Evolutionary conservation across 2,113 vertebrate species (phyloP).

Genomic region (Cynocephalus volans): DNA sequence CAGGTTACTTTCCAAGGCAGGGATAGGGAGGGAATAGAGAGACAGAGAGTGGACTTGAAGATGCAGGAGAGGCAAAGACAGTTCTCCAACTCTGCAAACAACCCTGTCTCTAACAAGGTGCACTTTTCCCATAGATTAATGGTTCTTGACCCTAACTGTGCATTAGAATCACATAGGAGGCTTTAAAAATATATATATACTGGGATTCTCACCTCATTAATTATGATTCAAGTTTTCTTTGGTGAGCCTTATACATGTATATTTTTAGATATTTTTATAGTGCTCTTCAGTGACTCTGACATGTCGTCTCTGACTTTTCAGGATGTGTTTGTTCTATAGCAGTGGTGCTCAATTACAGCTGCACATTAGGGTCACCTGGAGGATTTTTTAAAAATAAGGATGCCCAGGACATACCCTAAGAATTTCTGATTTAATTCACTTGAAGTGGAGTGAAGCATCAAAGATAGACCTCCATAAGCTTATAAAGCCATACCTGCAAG

Average conservation of each 20-base stretch:
- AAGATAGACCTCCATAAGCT: not conserved
- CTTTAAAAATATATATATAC: not conserved
- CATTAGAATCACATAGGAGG: not conserved
- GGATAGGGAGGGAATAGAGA: not conserved
- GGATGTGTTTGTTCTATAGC: not conserved
- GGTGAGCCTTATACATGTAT: not conserved
- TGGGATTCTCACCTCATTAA: not conserved
- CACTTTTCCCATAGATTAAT: accelerated
- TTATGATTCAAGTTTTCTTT: not conserved
- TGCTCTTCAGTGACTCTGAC: not conserved
- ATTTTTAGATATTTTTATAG: not conserved
- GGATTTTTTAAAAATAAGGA: not conserved
- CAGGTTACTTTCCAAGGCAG: not conserved
- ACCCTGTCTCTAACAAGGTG: not conserved
- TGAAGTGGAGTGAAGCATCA: not conserved
- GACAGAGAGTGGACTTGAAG: not conserved
- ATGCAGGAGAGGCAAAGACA: accelerated
- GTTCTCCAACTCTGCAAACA: too few relatives aligned
- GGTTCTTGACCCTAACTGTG: not conserved
- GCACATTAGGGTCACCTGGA: not conserved
- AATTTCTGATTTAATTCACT: constrained; percentile 24
- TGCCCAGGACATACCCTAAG: not conserved
- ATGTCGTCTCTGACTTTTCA: not conserved
- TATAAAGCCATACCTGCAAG: not conserved
- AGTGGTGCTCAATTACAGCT: not conserved